A percentile compares a stretch with the other conserved stretches of the same genome.
These are phyloP conservation scores for Riparia riparia DNA, from an alignment of 2,113 vertebrate genomes.

Conservation along the genomic window DNA sequence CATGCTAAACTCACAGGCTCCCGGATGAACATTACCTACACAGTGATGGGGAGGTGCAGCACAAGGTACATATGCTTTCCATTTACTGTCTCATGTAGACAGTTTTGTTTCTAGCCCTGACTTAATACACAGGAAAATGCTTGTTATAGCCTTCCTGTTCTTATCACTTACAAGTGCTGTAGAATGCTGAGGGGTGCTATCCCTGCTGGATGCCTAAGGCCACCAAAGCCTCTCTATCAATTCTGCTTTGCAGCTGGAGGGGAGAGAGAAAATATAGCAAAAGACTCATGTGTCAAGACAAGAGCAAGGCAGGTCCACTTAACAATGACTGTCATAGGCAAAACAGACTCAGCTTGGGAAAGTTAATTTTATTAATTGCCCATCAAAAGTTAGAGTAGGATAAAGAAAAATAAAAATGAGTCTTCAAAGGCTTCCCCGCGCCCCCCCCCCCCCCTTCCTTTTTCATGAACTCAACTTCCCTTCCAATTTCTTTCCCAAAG, in stretches of 20 bases:
- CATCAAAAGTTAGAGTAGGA: neutral
- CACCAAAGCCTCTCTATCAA: neutral
- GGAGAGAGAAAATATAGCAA: neutral
- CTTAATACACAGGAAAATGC: neutral
- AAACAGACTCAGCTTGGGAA: neutral
- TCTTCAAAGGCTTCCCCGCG: neutral
- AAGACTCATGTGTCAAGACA: neutral
- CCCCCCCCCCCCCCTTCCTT: fast-evolving
- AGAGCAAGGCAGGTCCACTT: neutral
- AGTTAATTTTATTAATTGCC: neutral
- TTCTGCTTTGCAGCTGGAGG: neutral
- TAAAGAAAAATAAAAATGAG: neutral
- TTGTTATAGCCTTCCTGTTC: neutral
- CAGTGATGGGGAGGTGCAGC: neutral
- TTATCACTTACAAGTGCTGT: neutral
- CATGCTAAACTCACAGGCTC: neutral
- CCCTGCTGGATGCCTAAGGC: neutral
- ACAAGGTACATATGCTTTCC: neutral
- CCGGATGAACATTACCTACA: neutral
- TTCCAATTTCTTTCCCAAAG: neutral
- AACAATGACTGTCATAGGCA: neutral
- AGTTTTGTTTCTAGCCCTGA: neutral
- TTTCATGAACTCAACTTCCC: neutral
- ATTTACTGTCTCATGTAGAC: neutral
- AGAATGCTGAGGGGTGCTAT: neutral